Conservation (phyloP, 1,140 invertebrate species). For the Hestina assimilis region DNA sequence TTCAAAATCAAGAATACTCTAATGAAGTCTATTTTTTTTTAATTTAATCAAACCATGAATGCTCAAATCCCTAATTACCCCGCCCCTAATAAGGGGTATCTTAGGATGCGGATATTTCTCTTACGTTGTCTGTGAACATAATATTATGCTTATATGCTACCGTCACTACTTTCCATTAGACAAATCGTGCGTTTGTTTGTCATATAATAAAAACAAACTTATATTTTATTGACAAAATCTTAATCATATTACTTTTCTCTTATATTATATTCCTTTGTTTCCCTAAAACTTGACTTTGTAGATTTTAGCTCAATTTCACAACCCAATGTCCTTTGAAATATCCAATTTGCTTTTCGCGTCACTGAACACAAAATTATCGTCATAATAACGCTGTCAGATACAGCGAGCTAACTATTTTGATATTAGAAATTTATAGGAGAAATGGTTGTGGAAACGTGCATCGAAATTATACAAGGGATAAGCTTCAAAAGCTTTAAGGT, state of each 20-base stretch:
- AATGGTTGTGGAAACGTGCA: neutral
- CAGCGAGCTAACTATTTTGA: constrained; percentile 4
- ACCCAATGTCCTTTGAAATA: constrained; percentile 14
- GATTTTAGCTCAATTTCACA: constrained; percentile 14
- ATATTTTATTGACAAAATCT: neutral
- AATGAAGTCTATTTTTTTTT: too few relatives aligned
- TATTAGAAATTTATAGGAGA: constrained; percentile 6
- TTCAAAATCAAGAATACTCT: too few relatives aligned
- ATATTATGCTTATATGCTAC: too few relatives aligned
- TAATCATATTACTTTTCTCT: neutral
- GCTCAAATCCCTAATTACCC: too few relatives aligned
- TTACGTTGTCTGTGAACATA: too few relatives aligned
- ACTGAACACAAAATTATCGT: constrained; percentile 14
- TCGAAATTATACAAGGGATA: neutral
- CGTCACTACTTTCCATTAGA: too few relatives aligned
- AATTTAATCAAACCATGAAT: too few relatives aligned
- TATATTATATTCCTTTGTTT: neutral
- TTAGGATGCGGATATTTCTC: too few relatives aligned
- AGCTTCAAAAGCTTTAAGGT: too few relatives aligned
- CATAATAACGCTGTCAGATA: constrained; percentile 14
- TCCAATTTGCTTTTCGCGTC: constrained; percentile 7
- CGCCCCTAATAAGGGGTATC: too few relatives aligned
- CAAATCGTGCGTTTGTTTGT: too few relatives aligned
- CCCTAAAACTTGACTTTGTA: neutral
- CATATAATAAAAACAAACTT: too few relatives aligned